Percentiles rank a stretch among this genome's conserved stretches.
phyloP scores from a whole-genome alignment of 2,113 vertebrate species.

The Scophthalmus maximus region DNA sequence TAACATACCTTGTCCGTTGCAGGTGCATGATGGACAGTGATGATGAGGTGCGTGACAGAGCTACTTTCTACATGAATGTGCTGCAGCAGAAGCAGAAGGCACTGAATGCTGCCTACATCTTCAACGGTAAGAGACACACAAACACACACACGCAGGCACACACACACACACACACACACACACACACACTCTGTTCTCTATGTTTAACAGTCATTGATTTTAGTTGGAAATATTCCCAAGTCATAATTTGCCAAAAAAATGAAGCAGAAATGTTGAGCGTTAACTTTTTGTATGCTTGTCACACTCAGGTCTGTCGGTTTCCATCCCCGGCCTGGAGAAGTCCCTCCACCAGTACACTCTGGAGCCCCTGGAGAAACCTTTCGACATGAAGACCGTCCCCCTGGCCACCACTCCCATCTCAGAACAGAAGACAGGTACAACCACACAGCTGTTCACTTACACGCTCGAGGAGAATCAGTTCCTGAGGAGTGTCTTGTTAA shows the following conservation, averaged over 20 bases:
- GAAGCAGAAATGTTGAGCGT: background rate
- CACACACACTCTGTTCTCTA: background rate
- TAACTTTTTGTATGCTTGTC: background rate
- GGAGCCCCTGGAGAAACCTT: constrained; percentile 94
- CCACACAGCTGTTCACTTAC: background rate
- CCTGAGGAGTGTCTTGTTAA: background rate
- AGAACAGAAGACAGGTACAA: constrained; percentile 93
- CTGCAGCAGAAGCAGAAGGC: constrained; percentile 95
- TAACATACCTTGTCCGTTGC: background rate
- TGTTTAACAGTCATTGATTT: background rate
- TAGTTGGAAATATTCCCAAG: too few relatives aligned
- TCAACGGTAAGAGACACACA: constrained; percentile 85
- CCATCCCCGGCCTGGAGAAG: constrained; percentile 95
- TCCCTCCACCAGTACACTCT: constrained; percentile 95
- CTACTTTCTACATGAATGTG: constrained; percentile 96
- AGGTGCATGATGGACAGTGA: constrained; percentile 99
- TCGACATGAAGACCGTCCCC: constrained; percentile 94
- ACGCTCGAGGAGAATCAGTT: too few relatives aligned
- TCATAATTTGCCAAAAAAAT: too few relatives aligned
- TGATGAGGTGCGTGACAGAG: constrained; percentile 96
- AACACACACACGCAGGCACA: background rate
- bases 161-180: background rate
- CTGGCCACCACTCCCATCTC: constrained; percentile 88
- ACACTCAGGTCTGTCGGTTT: constrained; percentile 89
- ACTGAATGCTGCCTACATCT: constrained; percentile 95